Evolutionary conservation across 2,888 invertebrate genomes (phyloP).

Genomic region (Ophioninae sp.): DNA sequence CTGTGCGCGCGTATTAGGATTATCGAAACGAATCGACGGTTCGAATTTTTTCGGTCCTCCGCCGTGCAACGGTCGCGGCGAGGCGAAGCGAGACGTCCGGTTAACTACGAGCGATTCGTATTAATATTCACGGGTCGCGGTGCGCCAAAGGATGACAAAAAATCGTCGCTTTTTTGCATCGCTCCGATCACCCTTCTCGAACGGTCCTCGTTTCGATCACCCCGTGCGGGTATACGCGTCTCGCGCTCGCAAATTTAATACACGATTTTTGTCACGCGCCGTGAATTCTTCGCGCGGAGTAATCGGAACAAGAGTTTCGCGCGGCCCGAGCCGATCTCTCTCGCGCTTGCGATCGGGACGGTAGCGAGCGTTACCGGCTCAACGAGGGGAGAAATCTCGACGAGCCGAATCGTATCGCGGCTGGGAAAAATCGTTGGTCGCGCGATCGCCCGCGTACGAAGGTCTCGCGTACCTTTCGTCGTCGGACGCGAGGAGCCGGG

Average conservation of each 20-base stretch:
- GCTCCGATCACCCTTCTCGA: too few species aligned
- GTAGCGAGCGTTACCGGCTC: slow-evolving; percentile 6
- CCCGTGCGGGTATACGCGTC: too few species aligned
- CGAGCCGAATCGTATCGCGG: neutral
- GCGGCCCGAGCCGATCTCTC: neutral
- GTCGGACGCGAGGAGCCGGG: too few species aligned
- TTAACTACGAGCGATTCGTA: too few species aligned
- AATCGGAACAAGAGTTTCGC: slow-evolving; percentile 13
- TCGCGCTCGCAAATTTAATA: slow-evolving; percentile 8
- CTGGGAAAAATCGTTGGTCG: neutral
- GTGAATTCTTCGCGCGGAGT: slow-evolving; percentile 3
- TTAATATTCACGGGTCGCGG: too few species aligned
- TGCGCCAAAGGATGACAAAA: too few species aligned
- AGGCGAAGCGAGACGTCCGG: neutral
- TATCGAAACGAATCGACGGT: neutral
- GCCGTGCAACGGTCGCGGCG: neutral
- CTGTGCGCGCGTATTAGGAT: neutral
- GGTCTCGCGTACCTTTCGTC: too few species aligned
- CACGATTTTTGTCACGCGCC: slow-evolving; percentile 4
- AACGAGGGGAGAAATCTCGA: neutral
- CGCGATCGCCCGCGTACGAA: too few species aligned
- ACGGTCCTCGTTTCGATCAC: too few species aligned
- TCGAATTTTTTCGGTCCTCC: neutral
- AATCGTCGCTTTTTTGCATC: too few species aligned
- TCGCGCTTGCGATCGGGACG: neutral